These are phyloP conservation scores for Ornithoptera priamus DNA, from an alignment of 2,888 invertebrate genomes.

Conservation along the genomic window DNA sequence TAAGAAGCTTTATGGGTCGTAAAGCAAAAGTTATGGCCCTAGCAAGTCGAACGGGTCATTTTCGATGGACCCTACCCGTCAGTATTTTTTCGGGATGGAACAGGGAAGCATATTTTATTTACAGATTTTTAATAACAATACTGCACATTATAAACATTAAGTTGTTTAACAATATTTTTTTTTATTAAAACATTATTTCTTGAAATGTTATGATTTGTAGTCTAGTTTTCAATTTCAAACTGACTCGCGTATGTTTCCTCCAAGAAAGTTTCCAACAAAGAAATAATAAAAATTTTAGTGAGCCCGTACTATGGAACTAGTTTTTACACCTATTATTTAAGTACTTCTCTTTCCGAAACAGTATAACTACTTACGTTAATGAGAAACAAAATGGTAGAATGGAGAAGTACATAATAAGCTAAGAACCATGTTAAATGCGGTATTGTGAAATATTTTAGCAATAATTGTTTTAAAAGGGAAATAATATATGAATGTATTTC, in stretches of 20 bases:
- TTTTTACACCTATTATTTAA: no score
- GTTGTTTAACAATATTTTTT: neutral
- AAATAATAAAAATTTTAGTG: no score
- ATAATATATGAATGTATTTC: neutral
- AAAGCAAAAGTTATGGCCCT: constrained; percentile 65
- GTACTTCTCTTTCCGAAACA: neutral
- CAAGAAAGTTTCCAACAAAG: no score
- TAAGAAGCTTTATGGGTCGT: constrained; percentile 67
- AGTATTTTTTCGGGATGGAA: constrained; percentile 18
- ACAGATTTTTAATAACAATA: constrained; percentile 10
- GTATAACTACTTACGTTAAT: neutral
- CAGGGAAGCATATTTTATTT: constrained; percentile 15
- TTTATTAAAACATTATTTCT: no score
- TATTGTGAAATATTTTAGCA: neutral
- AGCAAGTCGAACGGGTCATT: constrained; percentile 48
- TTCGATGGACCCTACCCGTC: constrained; percentile 47
- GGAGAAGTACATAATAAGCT: neutral
- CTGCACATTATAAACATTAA: neutral
- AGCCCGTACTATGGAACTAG: no score
- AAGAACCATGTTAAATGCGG: neutral
- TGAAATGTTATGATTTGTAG: no score
- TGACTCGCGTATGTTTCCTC: no score
- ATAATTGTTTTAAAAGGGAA: neutral
- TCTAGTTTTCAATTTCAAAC: no score
- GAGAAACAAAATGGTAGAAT: neutral